Evolutionary conservation across 2,888 invertebrate species (phyloP), one percentile per base, ranked within the genome.

Genomic region (Emmelina monodactyla): DNA sequence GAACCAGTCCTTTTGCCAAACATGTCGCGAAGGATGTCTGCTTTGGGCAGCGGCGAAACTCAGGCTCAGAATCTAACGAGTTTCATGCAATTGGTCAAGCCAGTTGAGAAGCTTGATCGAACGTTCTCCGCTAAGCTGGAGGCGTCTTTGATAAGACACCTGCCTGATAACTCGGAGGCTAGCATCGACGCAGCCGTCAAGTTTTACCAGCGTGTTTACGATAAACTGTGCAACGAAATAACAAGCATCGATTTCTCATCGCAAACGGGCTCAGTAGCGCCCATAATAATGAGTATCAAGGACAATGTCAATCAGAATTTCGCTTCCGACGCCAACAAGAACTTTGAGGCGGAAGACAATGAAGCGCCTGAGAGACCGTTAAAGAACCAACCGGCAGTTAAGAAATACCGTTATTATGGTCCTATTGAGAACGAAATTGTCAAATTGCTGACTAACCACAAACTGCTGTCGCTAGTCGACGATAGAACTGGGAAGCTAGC

Each of bases 251-350:
- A 79, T 33, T 79, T 79, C 42, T 58, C 70, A 0, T 45, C 61
- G 0, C 67, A 70, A 35, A 68, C 73, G 0, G 65, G 69, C 35
- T 64, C 78, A 0, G 79, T 79, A 0, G 79, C 79, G 4, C 79
- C 79, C 0, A 78, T 79, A 1, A 78, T 79, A 2, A 78, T 79
- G 79, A 78, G 78, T 36, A 79, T 79, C 16, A 71, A 76, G 16
- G 79, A 79, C 39, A 79, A 79, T 29, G 79, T 79, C 1, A 78
- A 79, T 37, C 78, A 79, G 39, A 78, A 78, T 35, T 78, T 78
- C 38, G 55, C 73, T 0, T 57, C 61, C 0, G 79, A 79, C 25
- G 60, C 72, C 0, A 78, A 76, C 32, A 79, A 72, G 43, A 78
- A 64, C 37, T 67, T 63, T 22, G 79, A 79, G 4, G 71, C 63